Base-by-base conservation (phyloP, 1,140 invertebrate species). In the Sitobion miscanthi region DNA sequence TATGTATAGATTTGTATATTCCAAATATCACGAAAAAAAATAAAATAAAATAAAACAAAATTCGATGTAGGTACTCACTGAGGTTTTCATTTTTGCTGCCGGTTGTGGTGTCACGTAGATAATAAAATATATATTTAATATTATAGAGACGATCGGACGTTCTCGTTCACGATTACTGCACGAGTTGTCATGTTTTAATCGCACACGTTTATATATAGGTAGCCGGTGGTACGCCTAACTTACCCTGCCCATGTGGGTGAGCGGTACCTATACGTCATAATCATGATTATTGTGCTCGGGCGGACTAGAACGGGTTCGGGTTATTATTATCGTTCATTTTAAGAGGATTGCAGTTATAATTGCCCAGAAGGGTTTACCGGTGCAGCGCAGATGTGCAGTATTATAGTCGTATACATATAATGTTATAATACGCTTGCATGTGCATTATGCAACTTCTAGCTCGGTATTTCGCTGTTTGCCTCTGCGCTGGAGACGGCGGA, bases 331-430 rank as follows among this genome's bases (percentile, higher is more conserved):
- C n/a, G 35, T 17, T 69, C n/a, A 9, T 88, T 69, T 90, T 2
- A 90, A 21, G 42, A 82, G 69, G 20, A 91, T 69, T 38, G 3
- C 5, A 90, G 17, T n/a, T 49, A 85, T 42, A 42, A 42, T 54
- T 30, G 45, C 45, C 47, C 17, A 82, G 91, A 92, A 92, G 91
- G 91, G 82, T 92, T 92, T 82, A 92, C 91, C 91, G 49, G 77
- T 5, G 21, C 23, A 62, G 47, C 25, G 9, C 23, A 45, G 8
- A 85, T 38, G n/a, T 42, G 49, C 82, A 17, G 82, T 42, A 1
- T 38, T 42, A 1, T 38, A 38, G 38, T 38, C 38, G 38, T 38
- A 38, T 38, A 38, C 5, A 69, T 62, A 62, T 42, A 42, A 42
- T 42, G 42, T 49, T 7, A 87, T 87, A 45, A 47, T 47, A 42